Evolutionary conservation across 2,888 invertebrate species (phyloP), one percentile per base, ranked within the genome.

Genomic region (Unio delphinus): DNA sequence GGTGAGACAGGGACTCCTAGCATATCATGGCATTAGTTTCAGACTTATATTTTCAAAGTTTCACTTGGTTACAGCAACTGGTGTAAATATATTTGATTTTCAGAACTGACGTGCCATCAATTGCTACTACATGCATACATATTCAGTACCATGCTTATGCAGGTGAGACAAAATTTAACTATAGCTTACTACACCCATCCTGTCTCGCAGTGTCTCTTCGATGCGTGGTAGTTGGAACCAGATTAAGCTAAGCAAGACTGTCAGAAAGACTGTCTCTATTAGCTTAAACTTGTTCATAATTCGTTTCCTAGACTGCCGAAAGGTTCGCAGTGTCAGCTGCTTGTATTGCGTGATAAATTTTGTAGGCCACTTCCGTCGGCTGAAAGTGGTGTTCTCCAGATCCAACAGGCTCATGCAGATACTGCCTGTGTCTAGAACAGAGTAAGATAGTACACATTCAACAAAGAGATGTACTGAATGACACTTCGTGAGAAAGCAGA

Each of bases 191-290:
- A 94, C 94, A 63, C 95, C 95, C 90, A 94, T 94, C 74, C 95
- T 93, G 89, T 95, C 95, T 80, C 94, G 93, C 68, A 95, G 91
- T 18, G 94, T 93, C 80, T 94, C 93, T 88, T 95, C 95, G 58
- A 92, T 93, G 70, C 95, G 91, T n/a, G 94, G 93, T 82, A 95
- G 90, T 87, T 94, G 93, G 86, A 94, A 94, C 95, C 95, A 95
- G 65, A 95, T 91, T 54, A 94, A 91, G 18, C 95, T 95, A 1
- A 94, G 93, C 17, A 93, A 93, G 75, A 94, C 57, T 64, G 82
- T 77, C 23, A 87, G 70, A 18, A 84, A 61, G 6, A 81, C 91
- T 4, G 94, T 94, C 90, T 95, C 95, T 73, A 94, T 92, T 93
- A 95, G 94, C 64, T 80, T 81, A 73, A 95, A 89, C 87, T 94